A percentile compares a stretch with the other conserved stretches of the same genome.
These are phyloP conservation scores for Sebastiscus albofasciatus DNA, from an alignment of 2,797 vertebrate genomes.

Conservation along the genomic window DNA sequence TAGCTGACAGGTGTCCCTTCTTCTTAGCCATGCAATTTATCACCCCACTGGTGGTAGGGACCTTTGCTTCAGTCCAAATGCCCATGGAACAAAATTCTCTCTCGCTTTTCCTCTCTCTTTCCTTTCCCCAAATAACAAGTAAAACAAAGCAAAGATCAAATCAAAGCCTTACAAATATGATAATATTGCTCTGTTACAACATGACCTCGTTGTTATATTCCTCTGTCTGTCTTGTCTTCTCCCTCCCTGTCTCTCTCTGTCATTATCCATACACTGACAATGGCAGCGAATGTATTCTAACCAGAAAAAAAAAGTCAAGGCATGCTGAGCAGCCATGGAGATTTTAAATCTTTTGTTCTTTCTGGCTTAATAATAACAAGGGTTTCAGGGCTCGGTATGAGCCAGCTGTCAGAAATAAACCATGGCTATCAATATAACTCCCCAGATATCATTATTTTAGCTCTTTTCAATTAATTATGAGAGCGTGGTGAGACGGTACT, in stretches of 20 bases:
- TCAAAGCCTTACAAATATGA: conserved; percentile 8
- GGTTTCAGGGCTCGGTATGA: conserved; percentile 60
- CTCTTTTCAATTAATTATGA: conserved; percentile 81
- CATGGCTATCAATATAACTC: conserved; percentile 74
- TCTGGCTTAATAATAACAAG: conserved; percentile 65
- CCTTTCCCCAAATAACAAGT: background rate
- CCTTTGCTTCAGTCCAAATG: conserved; percentile 60
- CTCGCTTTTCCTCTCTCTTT: background rate
- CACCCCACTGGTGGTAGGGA: conserved; percentile 74
- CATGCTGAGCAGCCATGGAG: conserved; percentile 61
- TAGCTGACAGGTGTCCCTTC: conserved; percentile 82
- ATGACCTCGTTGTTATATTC: background rate
- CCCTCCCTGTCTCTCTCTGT: conserved; percentile 3
- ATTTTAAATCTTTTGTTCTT: conserved; percentile 71
- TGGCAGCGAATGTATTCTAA: conserved; percentile 49
- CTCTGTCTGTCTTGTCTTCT: background rate
- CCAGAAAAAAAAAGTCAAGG: conserved; percentile 43
- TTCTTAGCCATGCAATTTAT: conserved; percentile 83
- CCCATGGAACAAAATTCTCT: conserved; percentile 34
- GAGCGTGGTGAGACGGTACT: conserved; percentile 73
- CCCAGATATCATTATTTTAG: conserved; percentile 81
- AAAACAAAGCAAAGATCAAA: background rate
- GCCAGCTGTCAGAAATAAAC: conserved; percentile 77
- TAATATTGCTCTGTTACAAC: background rate
- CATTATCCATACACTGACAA: conserved; percentile 44